These are phyloP conservation scores for Brachyrhaphis roseni DNA, from an alignment of 2,797 vertebrate genomes.

Conservation along the genomic window DNA sequence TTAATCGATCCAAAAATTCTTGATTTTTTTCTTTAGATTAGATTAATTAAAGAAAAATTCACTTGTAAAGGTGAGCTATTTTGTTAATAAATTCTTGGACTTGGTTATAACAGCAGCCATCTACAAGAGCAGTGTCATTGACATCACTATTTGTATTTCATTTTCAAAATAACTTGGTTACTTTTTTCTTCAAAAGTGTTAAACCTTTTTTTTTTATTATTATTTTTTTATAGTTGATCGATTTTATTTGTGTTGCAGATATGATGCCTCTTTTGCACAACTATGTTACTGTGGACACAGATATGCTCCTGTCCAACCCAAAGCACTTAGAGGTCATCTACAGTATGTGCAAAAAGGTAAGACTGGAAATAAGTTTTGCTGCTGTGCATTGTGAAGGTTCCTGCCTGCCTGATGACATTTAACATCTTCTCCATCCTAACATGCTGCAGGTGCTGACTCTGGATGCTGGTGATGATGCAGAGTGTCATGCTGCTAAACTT, in stretches of 20 bases:
- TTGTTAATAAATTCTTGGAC: too few species aligned
- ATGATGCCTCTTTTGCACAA: conserved; percentile 99
- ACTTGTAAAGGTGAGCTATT: too few species aligned
- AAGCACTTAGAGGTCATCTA: conserved; percentile 97
- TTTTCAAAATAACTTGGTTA: too few species aligned
- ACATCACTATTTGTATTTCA: too few species aligned
- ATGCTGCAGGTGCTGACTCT: conserved; percentile 87
- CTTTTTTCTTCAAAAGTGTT: background rate
- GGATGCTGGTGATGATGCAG: conserved; percentile 92
- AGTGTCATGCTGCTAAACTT: conserved; percentile 96
- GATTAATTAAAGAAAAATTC: too few species aligned
- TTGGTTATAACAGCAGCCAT: too few species aligned
- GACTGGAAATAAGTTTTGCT: conserved; percentile 12
- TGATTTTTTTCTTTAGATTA: background rate
- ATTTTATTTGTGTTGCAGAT: conserved; percentile 79
- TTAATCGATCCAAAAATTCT: background rate
- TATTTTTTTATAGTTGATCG: background rate
- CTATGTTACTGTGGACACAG: conserved; percentile 95
- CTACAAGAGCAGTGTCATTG: too few species aligned
- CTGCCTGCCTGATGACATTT: background rate
- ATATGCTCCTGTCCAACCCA: conserved; percentile 90
- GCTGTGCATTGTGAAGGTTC: too few species aligned
- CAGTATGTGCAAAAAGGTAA: conserved; percentile 97
- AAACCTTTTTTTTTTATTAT: background rate
- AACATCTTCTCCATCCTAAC: background rate